A percentile compares a stretch with the other conserved stretches of the same genome.
phyloP scores from a whole-genome alignment of 2,797 vertebrate genomes.

The Chlorospingus flavigularis region DNA sequence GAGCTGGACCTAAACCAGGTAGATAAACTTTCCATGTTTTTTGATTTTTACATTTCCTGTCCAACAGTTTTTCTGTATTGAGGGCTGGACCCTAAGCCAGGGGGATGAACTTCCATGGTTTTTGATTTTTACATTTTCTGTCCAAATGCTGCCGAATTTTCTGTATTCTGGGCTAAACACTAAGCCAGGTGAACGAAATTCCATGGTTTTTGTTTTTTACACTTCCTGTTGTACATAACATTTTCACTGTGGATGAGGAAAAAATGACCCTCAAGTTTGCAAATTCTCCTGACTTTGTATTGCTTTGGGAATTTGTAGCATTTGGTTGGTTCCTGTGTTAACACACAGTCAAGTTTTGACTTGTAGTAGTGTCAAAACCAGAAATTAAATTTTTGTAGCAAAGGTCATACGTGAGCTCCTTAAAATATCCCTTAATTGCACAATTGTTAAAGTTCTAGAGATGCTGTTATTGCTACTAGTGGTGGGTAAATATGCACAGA shows the following conservation, averaged over 20 bases:
- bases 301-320: not conserved
- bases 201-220: not conserved
- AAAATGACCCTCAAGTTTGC: not conserved
- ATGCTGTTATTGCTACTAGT: not conserved
- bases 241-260: not conserved
- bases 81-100: not conserved
- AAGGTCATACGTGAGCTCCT: not conserved
- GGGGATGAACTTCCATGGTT: rapidly evolving
- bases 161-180: not conserved
- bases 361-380: not conserved
- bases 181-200: not conserved
- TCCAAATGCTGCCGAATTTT: not conserved
- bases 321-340: not conserved
- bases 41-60: not conserved
- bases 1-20: not conserved
- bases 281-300: not conserved
- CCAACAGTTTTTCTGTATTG: not conserved
- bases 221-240: rapidly evolving
- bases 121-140: not conserved
- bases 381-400: not conserved
- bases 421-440: not conserved
- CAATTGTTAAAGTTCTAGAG: not conserved
- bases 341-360: not conserved
- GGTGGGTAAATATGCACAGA: not conserved
- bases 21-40: not conserved